Conservation (phyloP, 2,113 vertebrate species). For the Eretmochelys imbricata region DNA sequence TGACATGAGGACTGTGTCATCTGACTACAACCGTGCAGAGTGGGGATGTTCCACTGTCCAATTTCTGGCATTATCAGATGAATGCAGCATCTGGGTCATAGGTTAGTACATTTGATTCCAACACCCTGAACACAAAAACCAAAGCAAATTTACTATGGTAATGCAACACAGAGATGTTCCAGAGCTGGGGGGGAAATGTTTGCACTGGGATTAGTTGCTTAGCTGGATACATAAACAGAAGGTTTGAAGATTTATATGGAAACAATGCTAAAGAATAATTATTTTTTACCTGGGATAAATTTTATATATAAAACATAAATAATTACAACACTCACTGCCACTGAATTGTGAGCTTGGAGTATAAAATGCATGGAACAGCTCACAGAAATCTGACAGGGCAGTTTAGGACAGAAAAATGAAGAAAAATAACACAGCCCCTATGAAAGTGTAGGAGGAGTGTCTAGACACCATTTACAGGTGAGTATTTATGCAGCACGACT, state of each 20-base stretch:
- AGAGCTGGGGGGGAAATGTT: neutral
- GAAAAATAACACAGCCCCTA: rapidly evolving
- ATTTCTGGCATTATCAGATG: rapidly evolving
- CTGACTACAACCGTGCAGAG: neutral
- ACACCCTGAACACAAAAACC: neutral
- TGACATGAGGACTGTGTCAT: rapidly evolving
- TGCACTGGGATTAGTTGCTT: rapidly evolving
- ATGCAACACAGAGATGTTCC: rapidly evolving
- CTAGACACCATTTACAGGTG: neutral
- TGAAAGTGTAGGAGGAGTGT: rapidly evolving
- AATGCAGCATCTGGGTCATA: neutral
- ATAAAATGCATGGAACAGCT: neutral
- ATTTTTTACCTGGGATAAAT: neutral
- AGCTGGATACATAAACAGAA: rapidly evolving
- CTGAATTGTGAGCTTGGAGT: neutral
- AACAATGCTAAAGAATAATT: rapidly evolving
- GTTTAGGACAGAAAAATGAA: neutral
- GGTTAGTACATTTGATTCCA: neutral
- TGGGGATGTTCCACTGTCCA: rapidly evolving
- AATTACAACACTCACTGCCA: neutral
- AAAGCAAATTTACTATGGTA: neutral
- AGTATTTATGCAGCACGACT: neutral
- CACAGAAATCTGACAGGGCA: neutral
- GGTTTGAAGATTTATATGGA: neutral
- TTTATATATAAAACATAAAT: neutral